phyloP scores from a whole-genome alignment of 2,888 invertebrate genomes.

The Agrotis clavis region DNA sequence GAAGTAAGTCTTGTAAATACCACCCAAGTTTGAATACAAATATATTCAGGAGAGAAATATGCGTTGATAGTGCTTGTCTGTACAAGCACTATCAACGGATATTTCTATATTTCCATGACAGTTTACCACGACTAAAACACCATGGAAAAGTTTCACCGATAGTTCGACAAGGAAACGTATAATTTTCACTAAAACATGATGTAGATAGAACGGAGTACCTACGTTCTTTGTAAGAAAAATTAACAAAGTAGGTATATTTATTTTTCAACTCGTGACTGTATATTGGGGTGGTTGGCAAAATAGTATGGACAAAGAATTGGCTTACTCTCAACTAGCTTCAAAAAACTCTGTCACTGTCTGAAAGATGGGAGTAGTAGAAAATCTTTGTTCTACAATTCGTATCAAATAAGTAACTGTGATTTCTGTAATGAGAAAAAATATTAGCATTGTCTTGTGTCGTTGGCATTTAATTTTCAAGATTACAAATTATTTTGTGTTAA shows the following conservation, averaged over 20 bases:
- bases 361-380: neutral
- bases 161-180: slow-evolving; percentile 1
- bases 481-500: too few species aligned
- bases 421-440: neutral
- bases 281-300: neutral
- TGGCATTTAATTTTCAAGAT: neutral
- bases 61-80: too few species aligned
- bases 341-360: slow-evolving; percentile 1
- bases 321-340: slow-evolving; percentile 11
- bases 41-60: neutral
- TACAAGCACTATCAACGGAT: neutral
- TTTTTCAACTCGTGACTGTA: neutral
- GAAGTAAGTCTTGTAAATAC: neutral
- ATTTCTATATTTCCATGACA: neutral
- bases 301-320: slow-evolving; percentile 3
- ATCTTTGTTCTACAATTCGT: neutral
- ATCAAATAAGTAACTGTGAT: too few species aligned
- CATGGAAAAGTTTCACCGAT: slow-evolving; percentile 18
- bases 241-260: neutral
- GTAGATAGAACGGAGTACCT: neutral
- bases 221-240: slow-evolving; percentile 9
- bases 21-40: neutral
- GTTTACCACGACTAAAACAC: slow-evolving; percentile 25
- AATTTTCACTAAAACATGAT: slow-evolving; percentile 17
- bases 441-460: neutral